Evolutionary conservation across 2,797 vertebrate genomes (phyloP), one percentile per base, ranked within the genome.

Genomic region (Hafferia zeledoni): DNA sequence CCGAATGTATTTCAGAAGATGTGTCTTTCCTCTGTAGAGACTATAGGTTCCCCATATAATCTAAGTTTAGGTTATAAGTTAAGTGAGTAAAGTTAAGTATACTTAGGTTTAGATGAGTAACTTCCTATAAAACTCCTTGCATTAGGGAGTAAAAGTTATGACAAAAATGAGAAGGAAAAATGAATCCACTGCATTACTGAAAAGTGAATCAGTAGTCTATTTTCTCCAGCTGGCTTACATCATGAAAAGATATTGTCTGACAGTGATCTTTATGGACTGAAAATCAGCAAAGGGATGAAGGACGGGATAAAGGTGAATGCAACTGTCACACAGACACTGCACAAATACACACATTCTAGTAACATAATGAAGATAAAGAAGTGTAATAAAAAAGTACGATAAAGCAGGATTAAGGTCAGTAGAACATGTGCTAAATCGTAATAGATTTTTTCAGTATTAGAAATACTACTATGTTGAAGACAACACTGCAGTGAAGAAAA

Each of bases 211-310:
- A 39, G 69, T 68, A 33, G 43, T 72, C 67, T 61, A 24, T 69
- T 93, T 90, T 79, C 59, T 79, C 50, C 69, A 72, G 39, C 47
- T 72, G n/a, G 24, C 28, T 88, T 61, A 68, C 9, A 65, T 49
- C 8, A 84, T 1, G 2, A 69, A 79, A 88, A 87, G 35, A 63
- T 82, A 79, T 4, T 84, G 67, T 44, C 82, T 82, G 55, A 67
- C 41, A 39, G 12, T 47, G 94, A 69, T 63, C 75, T 55, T 84
- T 52, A 74, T 33, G 68, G 52, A 79, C 5, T 44, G 43, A 88
- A 90, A 76, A 89, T 69, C 67, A 83, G 63, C 68, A 91, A 83
- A 80, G 56, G 37, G 90, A 84, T 57, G 71, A 90, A 70, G 56
- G 61, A 84, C n/a, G 49, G 65, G 37, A 57, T 70, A 85, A 94